Evolutionary conservation across 2,113 vertebrate species (phyloP), one percentile per base, ranked within the genome.

Genomic region (Sterrhoptilus dennistouni): DNA sequence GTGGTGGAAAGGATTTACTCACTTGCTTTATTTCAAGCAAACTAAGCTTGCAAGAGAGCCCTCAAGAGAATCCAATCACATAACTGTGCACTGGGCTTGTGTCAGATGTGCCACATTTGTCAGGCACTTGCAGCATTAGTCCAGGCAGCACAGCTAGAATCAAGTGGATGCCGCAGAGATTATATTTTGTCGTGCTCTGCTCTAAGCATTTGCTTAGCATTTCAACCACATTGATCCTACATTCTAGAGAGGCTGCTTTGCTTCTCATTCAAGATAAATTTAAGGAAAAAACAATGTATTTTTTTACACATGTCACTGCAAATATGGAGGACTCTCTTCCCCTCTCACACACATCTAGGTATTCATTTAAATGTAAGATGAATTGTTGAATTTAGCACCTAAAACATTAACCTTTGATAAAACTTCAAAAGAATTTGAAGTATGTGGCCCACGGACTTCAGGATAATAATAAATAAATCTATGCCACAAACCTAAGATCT

Each of bases 1-100:
- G 45, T 44, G 28, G 56, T 70, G 44, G 57, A 91, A 88, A 91
- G 47, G 31, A 95, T 97, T 93, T 90, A 68, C 9, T 59, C 42
- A 90, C 56, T 75, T 88, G 24, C 31, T 87, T 87, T 42, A 25
- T 87, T 91, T 92, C 56, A 57, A 84, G 59, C n/a, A 79, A 40
- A 38, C 5, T 52, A 86, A 93, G 19, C 40, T 78, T 74, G 47
- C n/a, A 68, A 76, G 83, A 53, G 22, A 56, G 19, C 61, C 65
- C 54, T 87, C 24, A 17, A 56, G 57, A 59, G 40, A 86, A 65
- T 36, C 33, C 40, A 2, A 12, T 69, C 50, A 77, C 11, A 25
- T 45, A 75, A 63, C 21, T 52, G 36, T 72, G 35, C n/a, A 9
- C 22, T 63, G 56, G 45, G 52, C 15, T 70, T 52, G 11, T 10